Percentiles rank a stretch among this genome's conserved stretches.
Conservation (phyloP, 2,113 vertebrate species). For the Brachyhypopomus occidentalis region DNA sequence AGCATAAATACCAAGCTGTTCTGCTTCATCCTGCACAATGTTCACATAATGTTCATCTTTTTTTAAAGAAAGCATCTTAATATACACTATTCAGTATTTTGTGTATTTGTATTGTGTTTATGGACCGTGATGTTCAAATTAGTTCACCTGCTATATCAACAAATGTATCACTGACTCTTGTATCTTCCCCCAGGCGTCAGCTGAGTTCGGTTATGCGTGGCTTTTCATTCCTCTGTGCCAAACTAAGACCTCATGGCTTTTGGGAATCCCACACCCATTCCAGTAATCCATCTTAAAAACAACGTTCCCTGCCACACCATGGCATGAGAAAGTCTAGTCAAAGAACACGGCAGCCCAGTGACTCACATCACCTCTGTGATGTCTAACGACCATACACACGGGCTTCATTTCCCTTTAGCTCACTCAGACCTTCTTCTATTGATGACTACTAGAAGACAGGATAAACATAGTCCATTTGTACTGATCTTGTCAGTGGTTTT, state of each 20-base stretch:
- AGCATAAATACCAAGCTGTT: background rate
- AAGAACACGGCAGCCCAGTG: slow-evolving; percentile 28
- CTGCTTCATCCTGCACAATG: background rate
- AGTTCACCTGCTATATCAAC: background rate
- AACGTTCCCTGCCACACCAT: slow-evolving; percentile 38
- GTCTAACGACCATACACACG: slow-evolving; percentile 41
- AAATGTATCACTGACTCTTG: background rate
- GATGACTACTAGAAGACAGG: slow-evolving; percentile 38
- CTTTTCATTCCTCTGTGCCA: slow-evolving; percentile 34
- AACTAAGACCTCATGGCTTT: slow-evolving; percentile 24
- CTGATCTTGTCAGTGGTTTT: background rate
- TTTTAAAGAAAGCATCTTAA: no score
- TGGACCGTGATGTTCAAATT: no score
- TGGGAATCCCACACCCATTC: slow-evolving; percentile 45
- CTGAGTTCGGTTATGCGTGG: slow-evolving; percentile 11
- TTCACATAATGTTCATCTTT: background rate
- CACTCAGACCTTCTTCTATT: slow-evolving; percentile 35
- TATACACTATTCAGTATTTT: background rate
- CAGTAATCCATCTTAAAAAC: slow-evolving; percentile 37
- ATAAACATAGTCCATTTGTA: background rate
- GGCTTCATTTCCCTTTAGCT: slow-evolving; percentile 46
- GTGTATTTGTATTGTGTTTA: background rate
- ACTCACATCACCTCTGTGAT: slow-evolving; percentile 42
- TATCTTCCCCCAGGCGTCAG: background rate
- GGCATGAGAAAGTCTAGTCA: slow-evolving; percentile 51